Evolutionary conservation across 2,797 vertebrate genomes (phyloP).

Genomic region (Buphagus erythrorhynchus): DNA sequence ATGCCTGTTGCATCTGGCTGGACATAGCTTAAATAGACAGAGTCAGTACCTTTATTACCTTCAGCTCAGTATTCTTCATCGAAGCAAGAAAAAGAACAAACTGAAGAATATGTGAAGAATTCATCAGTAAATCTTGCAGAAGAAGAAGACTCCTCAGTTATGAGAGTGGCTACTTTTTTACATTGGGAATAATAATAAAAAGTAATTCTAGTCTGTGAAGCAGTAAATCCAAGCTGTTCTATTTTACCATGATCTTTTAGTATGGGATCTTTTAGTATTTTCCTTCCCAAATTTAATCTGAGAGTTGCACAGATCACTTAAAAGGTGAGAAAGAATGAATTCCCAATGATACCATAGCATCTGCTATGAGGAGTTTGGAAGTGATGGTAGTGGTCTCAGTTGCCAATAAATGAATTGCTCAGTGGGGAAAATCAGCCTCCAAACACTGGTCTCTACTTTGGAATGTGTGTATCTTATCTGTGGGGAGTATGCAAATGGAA

Average conservation of each 20-base stretch:
- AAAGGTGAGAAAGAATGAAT: not conserved
- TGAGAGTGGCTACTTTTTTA: not conserved
- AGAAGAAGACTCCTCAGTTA: not conserved
- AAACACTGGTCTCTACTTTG: not conserved
- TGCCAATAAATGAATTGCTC: not conserved
- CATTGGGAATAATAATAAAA: not conserved
- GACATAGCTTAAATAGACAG: not conserved
- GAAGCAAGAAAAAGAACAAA: not conserved
- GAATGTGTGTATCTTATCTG: not conserved
- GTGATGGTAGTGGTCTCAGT: not conserved
- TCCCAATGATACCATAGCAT: not conserved
- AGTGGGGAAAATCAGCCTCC: not conserved
- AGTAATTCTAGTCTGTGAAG: not conserved
- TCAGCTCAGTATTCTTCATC: not conserved
- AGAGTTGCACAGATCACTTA: not conserved
- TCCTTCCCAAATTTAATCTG: not conserved
- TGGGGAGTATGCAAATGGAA: not conserved
- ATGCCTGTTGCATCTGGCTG: slow-evolving; percentile 13
- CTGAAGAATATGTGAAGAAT: not conserved
- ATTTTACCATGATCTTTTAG: not conserved
- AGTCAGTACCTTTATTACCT: not conserved
- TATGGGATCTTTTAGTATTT: not conserved
- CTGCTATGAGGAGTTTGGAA: not conserved
- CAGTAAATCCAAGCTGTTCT: not conserved
- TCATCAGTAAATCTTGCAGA: not conserved